phyloP scores from a whole-genome alignment of 1,140 invertebrate species.

The Drosophila nigrodunni region DNA sequence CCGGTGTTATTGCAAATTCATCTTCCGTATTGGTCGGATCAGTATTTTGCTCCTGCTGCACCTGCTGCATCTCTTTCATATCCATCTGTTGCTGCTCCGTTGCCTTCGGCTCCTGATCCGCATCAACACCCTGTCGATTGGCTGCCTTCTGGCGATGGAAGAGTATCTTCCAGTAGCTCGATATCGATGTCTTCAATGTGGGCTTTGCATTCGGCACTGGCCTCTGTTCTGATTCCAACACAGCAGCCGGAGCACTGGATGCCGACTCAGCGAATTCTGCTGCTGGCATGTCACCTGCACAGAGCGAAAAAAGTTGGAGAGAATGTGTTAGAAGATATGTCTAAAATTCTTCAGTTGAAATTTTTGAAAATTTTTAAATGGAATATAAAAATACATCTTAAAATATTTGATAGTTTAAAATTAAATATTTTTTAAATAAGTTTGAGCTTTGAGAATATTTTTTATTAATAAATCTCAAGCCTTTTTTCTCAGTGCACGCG shows the following conservation, averaged over 20 bases:
- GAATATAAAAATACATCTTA: no score
- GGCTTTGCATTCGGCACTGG: constrained; percentile 44
- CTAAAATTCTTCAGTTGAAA: no score
- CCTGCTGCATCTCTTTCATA: constrained; percentile 20
- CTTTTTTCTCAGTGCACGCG: no score
- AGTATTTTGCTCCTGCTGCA: constrained; percentile 14
- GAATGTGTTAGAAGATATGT: no score
- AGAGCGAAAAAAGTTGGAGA: background rate
- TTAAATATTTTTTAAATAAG: no score
- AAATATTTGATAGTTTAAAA: no score
- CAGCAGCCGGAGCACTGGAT: constrained; percentile 1
- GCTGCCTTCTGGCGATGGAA: constrained; percentile 55
- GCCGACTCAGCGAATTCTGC: constrained; percentile 20
- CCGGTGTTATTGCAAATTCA: background rate
- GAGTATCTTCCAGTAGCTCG: constrained; percentile 61
- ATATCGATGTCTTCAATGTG: constrained; percentile 55
- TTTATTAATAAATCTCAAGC: no score
- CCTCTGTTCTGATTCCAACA: background rate
- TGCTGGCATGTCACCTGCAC: constrained; percentile 1
- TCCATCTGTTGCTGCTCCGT: constrained; percentile 10
- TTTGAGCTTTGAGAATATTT: no score
- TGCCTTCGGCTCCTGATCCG: background rate
- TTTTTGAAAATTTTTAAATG: no score
- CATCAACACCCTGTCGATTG: constrained; percentile 12
- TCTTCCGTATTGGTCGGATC: constrained; percentile 6